Percentiles rank a stretch among this genome's conserved stretches.
phyloP scores from a whole-genome alignment of 35 echinoderm and acorn worm genomes.

The Amphiura filiformis region DNA sequence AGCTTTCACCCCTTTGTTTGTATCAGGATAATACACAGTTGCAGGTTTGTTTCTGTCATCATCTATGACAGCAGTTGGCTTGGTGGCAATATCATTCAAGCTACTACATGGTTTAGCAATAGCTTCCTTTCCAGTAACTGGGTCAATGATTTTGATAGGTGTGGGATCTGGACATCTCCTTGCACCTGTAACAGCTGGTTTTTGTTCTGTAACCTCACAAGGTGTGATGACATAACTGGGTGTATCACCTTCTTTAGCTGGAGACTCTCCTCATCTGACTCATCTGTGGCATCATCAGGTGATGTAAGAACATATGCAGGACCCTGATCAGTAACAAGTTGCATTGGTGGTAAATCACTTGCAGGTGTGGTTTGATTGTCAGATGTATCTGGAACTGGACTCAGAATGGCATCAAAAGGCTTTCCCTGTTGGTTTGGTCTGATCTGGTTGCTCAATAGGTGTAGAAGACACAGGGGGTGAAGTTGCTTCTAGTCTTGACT shows the following conservation, averaged over 20 bases:
- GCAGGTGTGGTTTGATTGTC: not conserved
- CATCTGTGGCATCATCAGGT: not conserved
- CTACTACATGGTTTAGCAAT: not conserved
- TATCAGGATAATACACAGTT: not conserved
- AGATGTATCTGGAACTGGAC: not conserved
- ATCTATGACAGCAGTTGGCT: not conserved
- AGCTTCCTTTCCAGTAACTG: not conserved
- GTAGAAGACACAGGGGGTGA: not conserved
- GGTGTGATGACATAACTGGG: not conserved
- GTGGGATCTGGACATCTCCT: not conserved
- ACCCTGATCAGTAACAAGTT: slow-evolving; percentile 39
- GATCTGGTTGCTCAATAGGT: not conserved
- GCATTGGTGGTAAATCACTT: not conserved
- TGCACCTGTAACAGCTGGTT: not conserved
- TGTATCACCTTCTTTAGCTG: not conserved
- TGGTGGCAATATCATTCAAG: not conserved
- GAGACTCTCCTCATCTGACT: not conserved
- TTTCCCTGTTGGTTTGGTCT: not conserved
- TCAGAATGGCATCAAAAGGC: not conserved
- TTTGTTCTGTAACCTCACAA: not conserved
- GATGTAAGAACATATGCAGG: slow-evolving; percentile 43
- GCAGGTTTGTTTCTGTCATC: not conserved
- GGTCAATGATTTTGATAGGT: not conserved
- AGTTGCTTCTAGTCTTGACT: too few relatives aligned
- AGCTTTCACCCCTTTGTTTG: not conserved